Percentiles rank a stretch among this genome's conserved stretches.
Evolutionary conservation across 1,140 invertebrate genomes (phyloP).

Genomic region (Listronotus oregonensis): DNA sequence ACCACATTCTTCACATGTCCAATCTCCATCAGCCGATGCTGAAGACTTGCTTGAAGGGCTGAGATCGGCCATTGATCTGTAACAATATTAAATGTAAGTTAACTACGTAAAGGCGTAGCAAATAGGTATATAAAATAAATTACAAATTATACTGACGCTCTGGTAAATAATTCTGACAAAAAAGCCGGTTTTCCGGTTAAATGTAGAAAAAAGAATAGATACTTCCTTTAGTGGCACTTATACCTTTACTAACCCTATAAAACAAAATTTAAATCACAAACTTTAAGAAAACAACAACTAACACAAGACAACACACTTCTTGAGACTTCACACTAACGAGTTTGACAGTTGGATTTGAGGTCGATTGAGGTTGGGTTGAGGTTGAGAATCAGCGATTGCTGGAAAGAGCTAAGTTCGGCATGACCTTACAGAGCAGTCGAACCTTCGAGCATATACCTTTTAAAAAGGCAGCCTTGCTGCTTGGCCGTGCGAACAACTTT

Average conservation of each 20-base stretch:
- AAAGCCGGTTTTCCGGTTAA: background rate
- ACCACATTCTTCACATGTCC: constrained; percentile 72
- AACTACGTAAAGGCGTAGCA: background rate
- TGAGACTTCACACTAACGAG: background rate
- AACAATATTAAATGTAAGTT: constrained; percentile 5
- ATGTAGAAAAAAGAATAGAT: constrained; percentile 24
- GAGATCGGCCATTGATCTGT: constrained; percentile 31
- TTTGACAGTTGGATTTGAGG: background rate
- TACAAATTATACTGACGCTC: background rate
- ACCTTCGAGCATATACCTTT: too few relatives aligned
- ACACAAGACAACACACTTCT: constrained; percentile 12
- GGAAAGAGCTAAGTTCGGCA: too few relatives aligned
- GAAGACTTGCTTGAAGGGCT: constrained; percentile 40
- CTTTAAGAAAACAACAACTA: constrained; percentile 15
- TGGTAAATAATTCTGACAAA: background rate
- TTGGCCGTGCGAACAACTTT: too few relatives aligned
- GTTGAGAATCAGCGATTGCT: too few relatives aligned
- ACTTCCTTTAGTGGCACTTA: constrained; percentile 37
- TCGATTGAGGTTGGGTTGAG: too few relatives aligned
- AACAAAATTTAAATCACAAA: constrained; percentile 25
- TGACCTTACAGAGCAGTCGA: too few relatives aligned
- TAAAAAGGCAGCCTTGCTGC: too few relatives aligned
- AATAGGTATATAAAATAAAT: background rate
- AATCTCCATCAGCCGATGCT: constrained; percentile 58
- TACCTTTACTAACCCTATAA: constrained; percentile 37